Evolutionary conservation across 2,113 vertebrate species (phyloP), one percentile per base, ranked within the genome.

Genomic region (Bubo bubo): DNA sequence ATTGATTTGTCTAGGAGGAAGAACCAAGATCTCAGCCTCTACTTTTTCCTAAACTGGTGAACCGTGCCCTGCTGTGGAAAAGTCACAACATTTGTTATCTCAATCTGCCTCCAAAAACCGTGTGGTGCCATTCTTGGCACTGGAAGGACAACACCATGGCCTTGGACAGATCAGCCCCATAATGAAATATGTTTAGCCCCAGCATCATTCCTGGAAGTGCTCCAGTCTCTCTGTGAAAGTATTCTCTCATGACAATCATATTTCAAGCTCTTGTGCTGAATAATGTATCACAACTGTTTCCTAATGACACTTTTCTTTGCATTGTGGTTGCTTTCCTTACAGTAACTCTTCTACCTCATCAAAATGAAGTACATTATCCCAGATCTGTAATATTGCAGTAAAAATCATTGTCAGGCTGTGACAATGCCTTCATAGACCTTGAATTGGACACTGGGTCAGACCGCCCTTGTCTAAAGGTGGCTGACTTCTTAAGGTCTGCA

Each of bases 391-490:
- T 41, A 49, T 1, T 70, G 41, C 72, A 86, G 49, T 39, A 45
- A 92, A 84, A 68, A 39, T 30, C 52, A n/a, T 2, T 35, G 18
- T 28, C 37, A 72, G 35, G 41, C 53, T 49, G 64, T 32, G 32
- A 27, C 4, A 77, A 27, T 3, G 8, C 77, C 67, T 70, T 82
- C 62, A 59, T 23, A 67, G 41, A 58, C 35, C 45, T 30, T 14
- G 10, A 39, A 27, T 5, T 20, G 32, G 50, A 43, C 23, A 27
- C 47, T 53, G 16, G 70, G 60, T 72, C 88, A 68, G 62, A n/a
- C 5, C 2, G 1, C 11, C 56, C 27, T n/a, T 6, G 1, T 10
- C 53, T 70, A 28, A 64, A 26, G 30, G 11, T 6, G 3, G 10
- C 47, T 91, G 63, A 21, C 21, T 79, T 45, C 50, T 50, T 20